Conservation (phyloP, 2,797 vertebrate genomes). For the Antennarius maculatus region DNA sequence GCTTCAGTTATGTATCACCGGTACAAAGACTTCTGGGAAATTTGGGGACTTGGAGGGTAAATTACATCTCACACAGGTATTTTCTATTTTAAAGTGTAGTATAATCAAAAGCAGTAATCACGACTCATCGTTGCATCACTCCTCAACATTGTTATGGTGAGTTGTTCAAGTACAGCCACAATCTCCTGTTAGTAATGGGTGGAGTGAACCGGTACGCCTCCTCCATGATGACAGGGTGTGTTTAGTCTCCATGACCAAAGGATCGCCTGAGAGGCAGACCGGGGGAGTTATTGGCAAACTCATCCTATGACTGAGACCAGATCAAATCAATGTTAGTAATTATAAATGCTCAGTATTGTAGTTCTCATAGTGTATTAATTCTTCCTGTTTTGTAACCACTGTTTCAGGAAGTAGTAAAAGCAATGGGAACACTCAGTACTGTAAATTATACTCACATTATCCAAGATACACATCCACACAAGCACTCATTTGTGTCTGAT, state of each 20-base stretch:
- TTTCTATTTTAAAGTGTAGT: conserved; percentile 42
- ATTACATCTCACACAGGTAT: conserved; percentile 51
- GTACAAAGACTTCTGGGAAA: conserved; percentile 72
- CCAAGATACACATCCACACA: conserved; percentile 45
- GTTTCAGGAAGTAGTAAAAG: conserved; percentile 25
- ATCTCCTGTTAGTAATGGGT: conserved; percentile 68
- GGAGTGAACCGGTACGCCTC: conserved; percentile 59
- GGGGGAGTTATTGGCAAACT: conserved; percentile 64
- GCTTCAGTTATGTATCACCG: conserved; percentile 74
- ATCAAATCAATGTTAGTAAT: conserved; percentile 60
- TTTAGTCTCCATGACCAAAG: conserved; percentile 59
- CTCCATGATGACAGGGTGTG: conserved; percentile 73
- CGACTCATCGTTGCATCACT: conserved; percentile 74
- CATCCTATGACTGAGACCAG: conserved; percentile 59
- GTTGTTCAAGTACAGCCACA: conserved; percentile 57
- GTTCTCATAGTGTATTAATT: conserved; percentile 17
- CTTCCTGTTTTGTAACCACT: neutral
- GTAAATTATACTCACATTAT: conserved; percentile 35
- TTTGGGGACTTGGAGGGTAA: conserved; percentile 43
- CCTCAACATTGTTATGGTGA: conserved; percentile 63
- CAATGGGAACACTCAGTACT: conserved; percentile 30
- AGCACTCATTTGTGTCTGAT: conserved; percentile 52
- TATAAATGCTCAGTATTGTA: conserved; percentile 25
- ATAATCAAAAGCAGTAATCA: conserved; percentile 65
- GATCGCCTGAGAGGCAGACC: conserved; percentile 59